Evolutionary conservation across 2,888 invertebrate species (phyloP), one percentile per base, ranked within the genome.

Genomic region (Folsomia candida): DNA sequence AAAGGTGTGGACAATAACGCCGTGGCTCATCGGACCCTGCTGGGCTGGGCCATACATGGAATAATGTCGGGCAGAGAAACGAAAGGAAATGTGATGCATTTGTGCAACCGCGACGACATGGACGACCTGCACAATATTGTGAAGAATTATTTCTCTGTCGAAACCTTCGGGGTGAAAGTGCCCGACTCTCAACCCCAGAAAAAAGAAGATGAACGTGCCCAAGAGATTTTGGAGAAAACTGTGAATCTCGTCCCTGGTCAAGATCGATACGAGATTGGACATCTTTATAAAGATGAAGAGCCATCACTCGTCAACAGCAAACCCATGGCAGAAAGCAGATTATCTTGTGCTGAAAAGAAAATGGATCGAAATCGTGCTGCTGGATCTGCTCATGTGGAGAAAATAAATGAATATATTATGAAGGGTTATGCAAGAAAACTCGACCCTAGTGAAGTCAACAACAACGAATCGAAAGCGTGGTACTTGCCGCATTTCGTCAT

Each of bases 401-500:
- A 72, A 59, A 67, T 70, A 14, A 3, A 51, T 14, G 66, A 65
- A 22, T 65, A 59, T 24, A 2, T 64, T 0, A 61, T 59, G 2
- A 68, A 67, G 37, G 70, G 70, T 9, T 73, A 63, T 27, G 68
- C 64, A 2, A 24, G 47, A 14, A 24, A 51, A 11, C 20, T 73
- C 3, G 25, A 47, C 2, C 1, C 2, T 24, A 60, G 51, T 9
- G 71, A 73, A 28, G 60, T 4, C 11, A 20, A 14, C 0, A 20
- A 11, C 3, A 1, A 9, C 1, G n/a, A 14, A 20, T 4, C 22
- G 2, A 51, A 51, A n/a, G 69, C 61, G 6, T 78, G 70, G 73
- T 76, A 74, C 28, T 27, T 79, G 0, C 77, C 77, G 1, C 77
- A 79, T 51, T 76, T 77, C 68, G 71, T 65, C 0, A 76, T 76